Base-by-base conservation (phyloP, 1,140 invertebrate species). In the Drosophila arizonae region DNA sequence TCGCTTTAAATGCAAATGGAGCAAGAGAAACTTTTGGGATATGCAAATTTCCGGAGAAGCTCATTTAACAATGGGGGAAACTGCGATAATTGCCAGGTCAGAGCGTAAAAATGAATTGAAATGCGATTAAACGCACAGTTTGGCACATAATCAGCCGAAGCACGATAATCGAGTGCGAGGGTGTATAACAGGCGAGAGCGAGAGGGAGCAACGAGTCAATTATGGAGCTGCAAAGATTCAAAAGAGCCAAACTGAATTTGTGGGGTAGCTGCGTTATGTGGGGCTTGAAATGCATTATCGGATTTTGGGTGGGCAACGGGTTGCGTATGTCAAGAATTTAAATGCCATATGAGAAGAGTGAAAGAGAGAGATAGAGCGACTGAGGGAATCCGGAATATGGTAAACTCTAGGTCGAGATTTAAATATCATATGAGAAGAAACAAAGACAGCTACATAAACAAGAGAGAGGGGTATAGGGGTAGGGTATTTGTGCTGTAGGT, bases 71-170 rank as follows among this genome's bases (percentile, higher is more conserved):
- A 15, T n/a, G 28, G n/a, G 28, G n/a, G 45, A 28, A 64, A 54
- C 54, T 33, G 45, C 46, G 26, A 70, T 70, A 64, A 64, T 50
- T 71, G 68, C 45, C 54, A 48, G 63, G 39, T 65, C 62, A 65
- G 28, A 33, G 51, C 43, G 24, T 57, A 51, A 45, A 72, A 46
- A 28, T 21, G 48, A 54, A 67, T 60, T 67, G 48, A 72, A 72
- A 72, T 72, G 62, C 69, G 62, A 66, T 72, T 66, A 72, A 72
- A 66, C 54, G 54, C 69, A 57, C 45, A 64, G 52, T 56, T 71
- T 71, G 61, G 51, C 61, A 57, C 64, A 72, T 72, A 72, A 72
- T 72, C 69, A 71, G 41, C 45, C 36, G 28, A 13, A 6, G 43
- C 61, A 64, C 50, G 55, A 63, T 70, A 55, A 63, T 13, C 30